Base-by-base conservation (phyloP, 2,113 vertebrate species). In the Triplophysa dalaica region DNA sequence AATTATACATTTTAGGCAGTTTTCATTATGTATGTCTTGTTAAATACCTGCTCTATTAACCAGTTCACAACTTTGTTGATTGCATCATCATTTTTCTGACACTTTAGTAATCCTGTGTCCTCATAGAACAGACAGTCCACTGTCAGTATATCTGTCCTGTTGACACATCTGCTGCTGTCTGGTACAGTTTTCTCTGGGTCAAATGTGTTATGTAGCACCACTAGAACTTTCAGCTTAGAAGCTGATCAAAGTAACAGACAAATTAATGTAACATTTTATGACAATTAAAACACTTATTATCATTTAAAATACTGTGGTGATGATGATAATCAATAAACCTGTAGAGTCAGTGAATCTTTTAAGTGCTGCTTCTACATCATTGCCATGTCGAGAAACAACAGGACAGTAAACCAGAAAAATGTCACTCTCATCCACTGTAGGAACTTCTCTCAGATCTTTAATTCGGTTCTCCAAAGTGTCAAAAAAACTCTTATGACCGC, bases 171-270 rank as follows among this genome's bases (percentile, higher is more conserved):
- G 29, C 56, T 74, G 70, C 56, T 74, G 54, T 61, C 56, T 74
- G n/a, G 11, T 22, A 74, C 2, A 1, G 2, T 43, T 61, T 58
- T 61, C 66, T 58, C 26, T 29, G 54, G 26, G 12, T 74, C 65
- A 66, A 74, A 45, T 3, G 70, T 74, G 70, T 74, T 56, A 61
- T 74, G 70, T 60, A 74, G 54, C 52, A 74, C 56, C 52, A 61
- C 70, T 24, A 74, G 19, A 61, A 61, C 56, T 16, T 0, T 3
- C 21, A 19, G 19, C 33, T 61, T 45, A 41, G 17, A 3, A 2
- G 8, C 70, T 74, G 70, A 43, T 41, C 29, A 29, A 29, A 29
- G 26, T 2, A 29, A 61, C 1, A 48, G 11, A 12, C 10, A 43
- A 43, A 13, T 13, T 5, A 33, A 24, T 24, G 24, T 24, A 24